Evolutionary conservation across 2,113 vertebrate species (phyloP).

Genomic region (Myrmecophaga tridactyla): DNA sequence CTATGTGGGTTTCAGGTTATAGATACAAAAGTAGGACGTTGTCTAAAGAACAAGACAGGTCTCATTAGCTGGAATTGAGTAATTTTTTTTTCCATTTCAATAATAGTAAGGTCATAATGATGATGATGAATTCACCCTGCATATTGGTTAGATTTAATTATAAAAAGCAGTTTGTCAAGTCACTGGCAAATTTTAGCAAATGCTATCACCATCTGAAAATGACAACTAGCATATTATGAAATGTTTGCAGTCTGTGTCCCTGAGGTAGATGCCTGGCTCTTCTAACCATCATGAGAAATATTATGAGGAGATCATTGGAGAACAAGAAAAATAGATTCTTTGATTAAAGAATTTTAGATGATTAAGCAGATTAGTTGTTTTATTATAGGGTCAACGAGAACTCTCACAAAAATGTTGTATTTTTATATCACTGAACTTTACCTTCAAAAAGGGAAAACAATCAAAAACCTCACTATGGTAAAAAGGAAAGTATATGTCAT

Average conservation of each 20-base stretch:
- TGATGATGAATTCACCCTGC: background rate
- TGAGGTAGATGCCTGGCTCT: background rate
- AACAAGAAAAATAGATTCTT: background rate
- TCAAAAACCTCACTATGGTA: too few relatives aligned
- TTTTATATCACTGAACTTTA: background rate
- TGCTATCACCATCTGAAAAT: background rate
- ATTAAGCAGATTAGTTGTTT: background rate
- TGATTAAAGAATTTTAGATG: background rate
- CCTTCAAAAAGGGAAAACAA: background rate
- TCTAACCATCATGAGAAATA: background rate
- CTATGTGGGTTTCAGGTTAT: background rate
- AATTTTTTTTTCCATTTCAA: background rate
- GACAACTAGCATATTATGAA: background rate
- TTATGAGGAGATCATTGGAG: background rate
- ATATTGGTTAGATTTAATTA: background rate
- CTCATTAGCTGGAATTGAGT: background rate
- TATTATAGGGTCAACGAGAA: background rate
- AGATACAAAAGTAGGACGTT: background rate
- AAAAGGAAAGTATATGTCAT: background rate
- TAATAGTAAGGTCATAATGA: background rate
- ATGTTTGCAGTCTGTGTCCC: background rate
- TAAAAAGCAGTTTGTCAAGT: slow-evolving; percentile 13
- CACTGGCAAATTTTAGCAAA: background rate
- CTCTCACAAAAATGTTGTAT: background rate
- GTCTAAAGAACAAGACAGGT: background rate